These are phyloP conservation scores for Tragelaphus strepsiceros DNA, from an alignment of 2,113 vertebrate species.

Conservation along the genomic window DNA sequence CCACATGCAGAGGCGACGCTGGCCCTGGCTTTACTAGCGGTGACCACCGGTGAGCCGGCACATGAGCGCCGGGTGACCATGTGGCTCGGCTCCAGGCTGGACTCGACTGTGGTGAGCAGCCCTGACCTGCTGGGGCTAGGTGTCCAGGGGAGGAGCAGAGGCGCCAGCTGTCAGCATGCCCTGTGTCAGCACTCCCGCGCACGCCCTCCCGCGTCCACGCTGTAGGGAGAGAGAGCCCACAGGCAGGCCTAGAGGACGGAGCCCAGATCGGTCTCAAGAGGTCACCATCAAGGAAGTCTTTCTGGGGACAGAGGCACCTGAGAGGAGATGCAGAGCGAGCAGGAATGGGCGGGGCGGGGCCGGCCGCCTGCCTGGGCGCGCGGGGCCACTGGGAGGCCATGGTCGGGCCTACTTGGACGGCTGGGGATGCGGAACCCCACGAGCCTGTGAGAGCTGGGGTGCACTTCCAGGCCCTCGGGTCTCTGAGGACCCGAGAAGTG, in stretches of 20 bases:
- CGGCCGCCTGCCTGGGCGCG: too few relatives aligned
- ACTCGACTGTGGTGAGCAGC: background rate
- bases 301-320: background rate
- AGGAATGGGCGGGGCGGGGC: background rate
- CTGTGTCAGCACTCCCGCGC: rapidly evolving
- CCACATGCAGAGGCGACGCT: background rate
- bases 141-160: rapidly evolving
- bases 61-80: background rate
- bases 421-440: background rate
- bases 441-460: background rate
- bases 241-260: background rate
- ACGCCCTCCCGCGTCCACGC: rapidly evolving
- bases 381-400: rapidly evolving
- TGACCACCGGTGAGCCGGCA: rapidly evolving
- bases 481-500: background rate
- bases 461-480: background rate
- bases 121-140: rapidly evolving
- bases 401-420: rapidly evolving
- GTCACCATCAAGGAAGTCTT: background rate
- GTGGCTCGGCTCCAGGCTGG: background rate
- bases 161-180: rapidly evolving
- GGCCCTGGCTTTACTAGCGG: background rate
- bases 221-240: background rate
- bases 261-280: background rate
- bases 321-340: background rate